Evolutionary conservation across 2,797 vertebrate genomes (phyloP), one percentile per base, ranked within the genome.

Genomic region (Acanthopagrus latus): DNA sequence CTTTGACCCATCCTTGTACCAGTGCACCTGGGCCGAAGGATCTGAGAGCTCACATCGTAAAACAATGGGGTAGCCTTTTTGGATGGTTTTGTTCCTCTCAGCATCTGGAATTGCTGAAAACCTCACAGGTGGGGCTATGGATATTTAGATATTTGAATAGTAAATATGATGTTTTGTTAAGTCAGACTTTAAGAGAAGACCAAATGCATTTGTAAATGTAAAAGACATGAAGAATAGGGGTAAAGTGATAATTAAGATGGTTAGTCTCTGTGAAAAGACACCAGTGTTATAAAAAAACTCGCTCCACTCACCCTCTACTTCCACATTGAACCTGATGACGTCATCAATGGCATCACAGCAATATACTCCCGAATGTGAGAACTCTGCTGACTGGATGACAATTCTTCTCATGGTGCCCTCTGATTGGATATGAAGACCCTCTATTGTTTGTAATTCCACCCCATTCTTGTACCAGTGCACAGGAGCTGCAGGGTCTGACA

Each of bases 1-100:
- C 81, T 98, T 97, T 86, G 95, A 93, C 16, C 97, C 97, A 0
- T 99, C 97, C 91, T 97, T 97, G 94, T 96, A 97, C 98, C 98
- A 99, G 81, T 1, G 72, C 84, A 97, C 97, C 0, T 90, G 88
- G 50, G 93, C 95, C 0, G 92, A 91, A 0, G 92, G 92, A 52
- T 94, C 95, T 92, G 98, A 97, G 73, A 98, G 93, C 94, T 97
- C 95, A 83, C 98, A 99, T 80, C 92, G 93, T 82, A 99, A 93
- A 84, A 94, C 89, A 92, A 97, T 93, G 0, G 93, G 90, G 74
- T 41, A 77, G 74, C 94, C 94, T 71, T 71, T 86, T 75, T 92
- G 88, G 89, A 94, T 62, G 58, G 80, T 91, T 90, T 93, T 95
- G 93, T 91, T 95, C 89, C 88, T 94, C 76, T 95, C 93, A 65